These are phyloP conservation scores for Polymixis flavicincta DNA, from an alignment of 2,888 invertebrate species.

Conservation along the genomic window DNA sequence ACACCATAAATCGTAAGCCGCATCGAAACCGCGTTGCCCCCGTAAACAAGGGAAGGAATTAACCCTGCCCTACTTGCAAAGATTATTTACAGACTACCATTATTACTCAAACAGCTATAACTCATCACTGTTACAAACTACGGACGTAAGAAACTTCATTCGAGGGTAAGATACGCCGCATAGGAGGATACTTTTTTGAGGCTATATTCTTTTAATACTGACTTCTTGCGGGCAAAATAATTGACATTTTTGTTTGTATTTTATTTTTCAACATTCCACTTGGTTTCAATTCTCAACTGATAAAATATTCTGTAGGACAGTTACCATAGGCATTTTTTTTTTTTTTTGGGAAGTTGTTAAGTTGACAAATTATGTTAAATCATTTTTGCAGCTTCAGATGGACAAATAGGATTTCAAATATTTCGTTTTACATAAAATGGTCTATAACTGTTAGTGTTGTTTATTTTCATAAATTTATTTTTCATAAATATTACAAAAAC, in stretches of 20 bases:
- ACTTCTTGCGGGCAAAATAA: neutral
- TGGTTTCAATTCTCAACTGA: neutral
- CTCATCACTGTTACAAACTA: conserved; percentile 55
- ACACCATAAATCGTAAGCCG: conserved; percentile 31
- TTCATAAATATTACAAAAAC: neutral
- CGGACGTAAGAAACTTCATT: conserved; percentile 46
- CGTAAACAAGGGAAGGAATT: conserved; percentile 49
- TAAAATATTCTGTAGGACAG: neutral
- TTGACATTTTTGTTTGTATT: neutral
- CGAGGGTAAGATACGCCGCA: conserved; percentile 18
- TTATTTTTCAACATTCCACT: neutral
- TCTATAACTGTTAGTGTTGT: neutral
- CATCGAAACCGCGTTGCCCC: conserved; percentile 40
- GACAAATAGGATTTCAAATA: neutral
- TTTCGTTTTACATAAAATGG: neutral
- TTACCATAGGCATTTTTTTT: too few species aligned
- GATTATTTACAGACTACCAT: conserved; percentile 53
- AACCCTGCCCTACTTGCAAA: conserved; percentile 41
- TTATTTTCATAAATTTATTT: neutral
- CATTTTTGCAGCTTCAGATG: neutral
- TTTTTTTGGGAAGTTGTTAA: neutral
- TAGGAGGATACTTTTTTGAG: neutral
- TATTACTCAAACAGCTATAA: conserved; percentile 58
- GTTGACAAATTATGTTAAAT: neutral
- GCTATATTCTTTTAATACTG: too few species aligned